Conservation (phyloP, 1,140 invertebrate species). For the Drosophila virilis region DNA sequence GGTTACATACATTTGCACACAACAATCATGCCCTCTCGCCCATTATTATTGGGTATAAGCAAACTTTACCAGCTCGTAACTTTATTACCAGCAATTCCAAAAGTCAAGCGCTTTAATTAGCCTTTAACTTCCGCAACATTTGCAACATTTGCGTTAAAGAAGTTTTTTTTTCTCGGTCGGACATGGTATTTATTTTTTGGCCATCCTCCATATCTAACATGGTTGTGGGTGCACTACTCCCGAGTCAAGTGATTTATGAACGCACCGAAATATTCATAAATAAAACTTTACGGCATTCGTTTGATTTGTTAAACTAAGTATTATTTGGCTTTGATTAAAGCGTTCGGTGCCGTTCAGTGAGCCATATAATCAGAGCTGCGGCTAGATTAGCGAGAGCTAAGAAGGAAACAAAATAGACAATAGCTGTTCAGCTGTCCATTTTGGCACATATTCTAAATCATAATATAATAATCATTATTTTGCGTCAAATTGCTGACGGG, state of each 20-base stretch:
- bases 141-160: conserved; percentile 57
- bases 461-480: conserved; percentile 29
- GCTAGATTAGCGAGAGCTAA: conserved; percentile 5
- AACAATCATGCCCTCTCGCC: too few relatives aligned
- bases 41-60: too few relatives aligned
- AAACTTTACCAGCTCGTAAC: conserved; percentile 49
- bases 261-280: conserved; percentile 57
- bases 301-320: conserved; percentile 60
- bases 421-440: conserved; percentile 9
- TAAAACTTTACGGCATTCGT: conserved; percentile 61
- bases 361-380: conserved; percentile 32
- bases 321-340: conserved; percentile 61
- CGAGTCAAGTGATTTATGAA: conserved; percentile 68
- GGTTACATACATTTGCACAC: too few relatives aligned
- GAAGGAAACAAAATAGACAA: conserved; percentile 46
- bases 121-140: conserved; percentile 79
- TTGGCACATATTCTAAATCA: conserved; percentile 38
- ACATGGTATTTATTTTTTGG: conserved; percentile 9
- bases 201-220: neutral
- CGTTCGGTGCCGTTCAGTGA: conserved; percentile 45
- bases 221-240: conserved; percentile 67
- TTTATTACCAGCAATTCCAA: conserved; percentile 62
- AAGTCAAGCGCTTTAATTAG: conserved; percentile 77
- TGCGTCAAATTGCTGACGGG: conserved; percentile 49
- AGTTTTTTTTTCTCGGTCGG: conserved; percentile 27